These are phyloP conservation scores for Pipistrellus nathusii DNA, from an alignment of 2,797 vertebrate genomes.

Conservation along the genomic window DNA sequence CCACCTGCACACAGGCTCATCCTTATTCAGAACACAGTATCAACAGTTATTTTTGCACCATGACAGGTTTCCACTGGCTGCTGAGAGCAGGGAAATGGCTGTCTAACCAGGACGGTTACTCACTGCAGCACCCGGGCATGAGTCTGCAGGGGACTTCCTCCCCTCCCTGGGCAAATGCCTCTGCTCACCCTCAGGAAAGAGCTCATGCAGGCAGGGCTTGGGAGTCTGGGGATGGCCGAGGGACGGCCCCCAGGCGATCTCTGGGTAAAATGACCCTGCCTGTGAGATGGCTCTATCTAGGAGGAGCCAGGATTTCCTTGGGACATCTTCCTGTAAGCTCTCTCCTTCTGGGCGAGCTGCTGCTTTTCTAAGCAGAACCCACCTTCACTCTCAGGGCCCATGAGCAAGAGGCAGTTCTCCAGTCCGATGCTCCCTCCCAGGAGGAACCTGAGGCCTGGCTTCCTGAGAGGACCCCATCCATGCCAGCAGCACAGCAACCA, in stretches of 20 bases:
- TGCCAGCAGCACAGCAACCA: neutral
- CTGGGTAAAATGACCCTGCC: neutral
- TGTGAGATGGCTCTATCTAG: neutral
- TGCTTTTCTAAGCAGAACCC: neutral
- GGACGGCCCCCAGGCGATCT: neutral
- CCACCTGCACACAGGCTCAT: neutral
- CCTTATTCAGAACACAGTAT: neutral
- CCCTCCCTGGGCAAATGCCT: neutral
- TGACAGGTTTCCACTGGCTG: constrained; percentile 31
- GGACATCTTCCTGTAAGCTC: neutral
- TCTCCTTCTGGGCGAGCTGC: neutral
- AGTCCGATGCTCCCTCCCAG: neutral
- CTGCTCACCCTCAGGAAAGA: neutral
- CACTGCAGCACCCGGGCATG: neutral
- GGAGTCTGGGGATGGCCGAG: neutral
- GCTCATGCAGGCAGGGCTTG: neutral
- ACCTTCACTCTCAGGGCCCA: neutral
- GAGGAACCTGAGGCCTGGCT: neutral
- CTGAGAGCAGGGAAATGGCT: constrained; percentile 57
- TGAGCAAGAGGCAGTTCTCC: neutral
- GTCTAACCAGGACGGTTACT: neutral
- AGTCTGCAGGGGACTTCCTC: neutral
- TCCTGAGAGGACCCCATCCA: neutral
- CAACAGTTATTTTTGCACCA: constrained; percentile 28
- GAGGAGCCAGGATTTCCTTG: constrained; percentile 12